phyloP scores from a whole-genome alignment of 2,797 vertebrate genomes.

The Smutsia gigantea region DNA sequence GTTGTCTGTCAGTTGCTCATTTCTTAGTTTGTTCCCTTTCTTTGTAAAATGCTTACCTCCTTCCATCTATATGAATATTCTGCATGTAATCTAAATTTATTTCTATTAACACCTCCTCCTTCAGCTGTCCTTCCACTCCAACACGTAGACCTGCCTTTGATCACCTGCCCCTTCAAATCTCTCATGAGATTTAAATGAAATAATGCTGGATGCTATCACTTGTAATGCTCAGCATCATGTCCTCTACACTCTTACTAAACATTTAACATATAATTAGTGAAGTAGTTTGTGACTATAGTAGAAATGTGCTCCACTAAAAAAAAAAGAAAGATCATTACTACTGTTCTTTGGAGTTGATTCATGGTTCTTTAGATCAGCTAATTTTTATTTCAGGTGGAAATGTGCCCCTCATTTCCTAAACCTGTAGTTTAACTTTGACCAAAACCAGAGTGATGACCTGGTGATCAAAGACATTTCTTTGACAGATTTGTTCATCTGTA shows the following conservation, averaged over 20 bases:
- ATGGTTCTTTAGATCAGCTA: not conserved
- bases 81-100: not conserved
- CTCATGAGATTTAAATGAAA: not conserved
- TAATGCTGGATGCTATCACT: not conserved
- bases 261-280: not conserved
- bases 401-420: not conserved
- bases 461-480: slow-evolving; percentile 16
- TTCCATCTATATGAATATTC: not conserved
- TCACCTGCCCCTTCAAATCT: not conserved
- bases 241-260: not conserved
- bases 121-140: not conserved
- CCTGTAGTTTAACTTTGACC: not conserved
- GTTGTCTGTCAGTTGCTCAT: not conserved
- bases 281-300: not conserved
- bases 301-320: not conserved
- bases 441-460: slow-evolving; percentile 34
- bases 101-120: not conserved
- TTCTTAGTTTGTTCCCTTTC: not conserved
- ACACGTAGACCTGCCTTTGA: accelerated
- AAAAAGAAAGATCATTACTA: not conserved
- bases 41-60: not conserved
- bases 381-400: slow-evolving; percentile 10
- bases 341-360: not conserved
- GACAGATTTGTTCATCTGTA: slow-evolving; percentile 43
- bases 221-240: not conserved